Percentiles rank a stretch among this genome's conserved stretches.
Evolutionary conservation across 2,797 vertebrate genomes (phyloP).

Genomic region (Hipposideros larvatus): DNA sequence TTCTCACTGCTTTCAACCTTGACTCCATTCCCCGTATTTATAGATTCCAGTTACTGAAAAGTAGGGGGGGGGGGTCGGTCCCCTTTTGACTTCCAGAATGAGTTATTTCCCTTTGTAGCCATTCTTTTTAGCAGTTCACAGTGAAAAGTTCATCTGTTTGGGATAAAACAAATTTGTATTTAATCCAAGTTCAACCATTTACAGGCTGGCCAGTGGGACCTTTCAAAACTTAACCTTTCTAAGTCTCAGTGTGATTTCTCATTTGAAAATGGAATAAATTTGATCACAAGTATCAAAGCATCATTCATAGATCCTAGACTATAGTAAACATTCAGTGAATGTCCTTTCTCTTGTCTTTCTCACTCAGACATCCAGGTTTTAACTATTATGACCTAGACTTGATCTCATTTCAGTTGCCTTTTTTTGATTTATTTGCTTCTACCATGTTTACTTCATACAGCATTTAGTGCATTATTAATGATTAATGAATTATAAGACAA

Average conservation of each 20-base stretch:
- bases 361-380: background rate
- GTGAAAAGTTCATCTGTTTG: background rate
- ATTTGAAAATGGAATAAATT: background rate
- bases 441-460: background rate
- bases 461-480: constrained; percentile 7
- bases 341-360: background rate
- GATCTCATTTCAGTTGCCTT: background rate
- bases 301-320: background rate
- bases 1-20: background rate
- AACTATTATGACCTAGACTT: background rate
- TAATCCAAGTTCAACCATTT: background rate
- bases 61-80: too few species aligned
- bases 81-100: background rate
- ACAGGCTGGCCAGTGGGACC: background rate
- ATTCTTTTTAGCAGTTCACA: background rate
- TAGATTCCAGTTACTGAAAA: background rate
- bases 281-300: background rate
- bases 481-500: background rate
- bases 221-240: background rate
- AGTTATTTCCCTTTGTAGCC: background rate
- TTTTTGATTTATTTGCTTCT: background rate
- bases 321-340: background rate
- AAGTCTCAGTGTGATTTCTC: background rate
- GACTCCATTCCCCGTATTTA: background rate
- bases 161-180: background rate